phyloP scores from a whole-genome alignment of 2,888 invertebrate genomes.

The Azorinus chamasolen region DNA sequence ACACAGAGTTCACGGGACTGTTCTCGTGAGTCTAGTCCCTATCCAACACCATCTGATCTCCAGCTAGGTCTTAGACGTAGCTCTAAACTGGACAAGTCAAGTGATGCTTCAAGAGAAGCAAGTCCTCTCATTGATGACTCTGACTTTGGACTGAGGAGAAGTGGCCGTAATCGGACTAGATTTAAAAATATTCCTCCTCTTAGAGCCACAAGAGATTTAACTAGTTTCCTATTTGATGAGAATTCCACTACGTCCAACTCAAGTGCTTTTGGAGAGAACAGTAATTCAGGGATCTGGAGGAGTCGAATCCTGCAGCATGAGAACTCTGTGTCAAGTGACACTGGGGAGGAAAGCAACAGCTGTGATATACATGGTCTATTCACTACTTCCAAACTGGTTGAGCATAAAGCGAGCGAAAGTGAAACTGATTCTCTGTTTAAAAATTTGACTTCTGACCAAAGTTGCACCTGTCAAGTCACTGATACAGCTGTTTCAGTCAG shows the following conservation, averaged over 20 bases:
- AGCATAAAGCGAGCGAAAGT: no score
- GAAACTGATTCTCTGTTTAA: no score
- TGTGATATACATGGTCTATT: slow-evolving; percentile 62
- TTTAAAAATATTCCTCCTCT: slow-evolving; percentile 54
- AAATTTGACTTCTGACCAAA: no score
- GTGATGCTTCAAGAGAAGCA: slow-evolving; percentile 58
- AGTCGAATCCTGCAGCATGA: slow-evolving; percentile 10
- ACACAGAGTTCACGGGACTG: slow-evolving; percentile 46
- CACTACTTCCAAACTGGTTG: slow-evolving; percentile 23
- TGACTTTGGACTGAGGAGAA: slow-evolving; percentile 46
- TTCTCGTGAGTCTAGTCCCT: slow-evolving; percentile 61
- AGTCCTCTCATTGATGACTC: slow-evolving; percentile 58
- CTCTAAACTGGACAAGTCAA: slow-evolving; percentile 41
- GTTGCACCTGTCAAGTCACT: no score
- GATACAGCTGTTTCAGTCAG: no score
- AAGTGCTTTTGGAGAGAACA: slow-evolving; percentile 49
- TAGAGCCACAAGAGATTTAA: slow-evolving; percentile 51
- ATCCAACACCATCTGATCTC: slow-evolving; percentile 37
- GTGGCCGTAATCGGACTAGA: slow-evolving; percentile 40
- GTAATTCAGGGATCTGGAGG: slow-evolving; percentile 46
- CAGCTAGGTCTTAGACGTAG: slow-evolving; percentile 28
- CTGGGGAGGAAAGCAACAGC: slow-evolving; percentile 54
- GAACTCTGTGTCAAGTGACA: slow-evolving; percentile 55
- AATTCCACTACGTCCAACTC: slow-evolving; percentile 56
- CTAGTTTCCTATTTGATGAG: slow-evolving; percentile 50